Percentiles rank a stretch among this genome's conserved stretches.
phyloP scores from a whole-genome alignment of 2,113 vertebrate species.

The Amphilophus citrinellus region DNA sequence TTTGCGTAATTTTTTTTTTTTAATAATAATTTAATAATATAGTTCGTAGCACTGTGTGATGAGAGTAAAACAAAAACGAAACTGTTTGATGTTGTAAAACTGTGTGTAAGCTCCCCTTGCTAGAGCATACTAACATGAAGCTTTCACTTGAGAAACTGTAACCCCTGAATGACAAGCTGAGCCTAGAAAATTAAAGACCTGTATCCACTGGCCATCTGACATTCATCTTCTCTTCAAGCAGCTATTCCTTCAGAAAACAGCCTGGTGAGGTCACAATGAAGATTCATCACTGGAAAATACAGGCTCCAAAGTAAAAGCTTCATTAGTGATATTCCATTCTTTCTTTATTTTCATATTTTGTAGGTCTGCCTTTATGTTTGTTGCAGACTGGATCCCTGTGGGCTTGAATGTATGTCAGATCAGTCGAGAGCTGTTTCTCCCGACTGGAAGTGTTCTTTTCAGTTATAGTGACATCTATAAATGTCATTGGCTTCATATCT shows the following conservation, averaged over 20 bases:
- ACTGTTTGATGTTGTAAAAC: background rate
- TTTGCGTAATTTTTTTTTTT: too few relatives aligned
- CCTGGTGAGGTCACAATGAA: background rate
- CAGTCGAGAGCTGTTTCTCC: background rate
- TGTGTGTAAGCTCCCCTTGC: background rate
- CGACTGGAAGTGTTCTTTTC: background rate
- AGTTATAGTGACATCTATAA: background rate
- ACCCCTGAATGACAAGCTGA: background rate
- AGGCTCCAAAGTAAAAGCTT: background rate
- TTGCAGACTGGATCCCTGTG: background rate
- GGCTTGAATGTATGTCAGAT: background rate
- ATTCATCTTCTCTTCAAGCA: constrained; percentile 3
- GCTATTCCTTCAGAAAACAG: background rate
- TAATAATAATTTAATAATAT: background rate
- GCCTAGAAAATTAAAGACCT: background rate
- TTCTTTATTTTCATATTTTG: background rate
- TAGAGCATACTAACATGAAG: background rate
- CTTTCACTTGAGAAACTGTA: background rate
- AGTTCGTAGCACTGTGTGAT: background rate
- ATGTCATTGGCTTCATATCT: background rate
- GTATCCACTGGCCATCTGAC: background rate
- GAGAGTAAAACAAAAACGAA: background rate
- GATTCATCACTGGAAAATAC: background rate
- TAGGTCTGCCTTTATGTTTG: background rate
- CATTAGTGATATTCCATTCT: background rate